Base-by-base conservation (phyloP, 1,140 invertebrate species). In the Pseudomyrmex pallidus region DNA sequence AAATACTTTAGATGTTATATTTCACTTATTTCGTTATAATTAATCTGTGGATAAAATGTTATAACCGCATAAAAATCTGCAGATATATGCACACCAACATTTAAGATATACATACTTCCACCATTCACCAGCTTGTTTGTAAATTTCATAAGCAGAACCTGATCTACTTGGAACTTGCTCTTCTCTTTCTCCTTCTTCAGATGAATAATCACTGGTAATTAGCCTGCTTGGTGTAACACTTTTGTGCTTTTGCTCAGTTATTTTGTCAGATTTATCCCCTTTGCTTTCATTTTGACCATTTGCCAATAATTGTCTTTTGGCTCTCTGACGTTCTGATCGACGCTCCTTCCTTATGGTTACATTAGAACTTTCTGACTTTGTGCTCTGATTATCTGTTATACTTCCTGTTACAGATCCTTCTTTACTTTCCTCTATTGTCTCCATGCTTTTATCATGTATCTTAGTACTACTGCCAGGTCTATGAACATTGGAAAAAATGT, bases 51-150 rank as follows among this genome's bases (percentile, higher is more conserved):
- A 35, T 35, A 35, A 35, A 7, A 35, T 7, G 35, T 35, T 35
- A 35, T 35, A 35, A 35, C 35, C 7, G 35, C 35, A 35, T 35
- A 35, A 35, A 35, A 7, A 0, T 35, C 35, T 35, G 17, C 0
- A 2, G 12, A 70, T 46, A 25, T 7, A 8, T 12, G 2, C 12
- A 68, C n/a, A 35, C 17, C 17, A 20, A 73, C 61, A 73, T 48
- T 62, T 17, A 44, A 73, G 10, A 48, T 70, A 56, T 66, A 92
- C 94, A 88, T 87, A 95, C 94, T 94, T 91, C 94, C 94, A 95
- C 91, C 94, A 94, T 73, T 95, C 94, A 7, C 93, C 93, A 57
- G 92, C 92, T 85, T 92, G 85, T 70, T 93, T 94, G 68, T 94
- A 94, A 87, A 94, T 92, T 85, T 94, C 91, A 74, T 92, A 93